These are phyloP conservation scores for Acronicta psi DNA, from an alignment of 2,888 invertebrate genomes.

Conservation along the genomic window DNA sequence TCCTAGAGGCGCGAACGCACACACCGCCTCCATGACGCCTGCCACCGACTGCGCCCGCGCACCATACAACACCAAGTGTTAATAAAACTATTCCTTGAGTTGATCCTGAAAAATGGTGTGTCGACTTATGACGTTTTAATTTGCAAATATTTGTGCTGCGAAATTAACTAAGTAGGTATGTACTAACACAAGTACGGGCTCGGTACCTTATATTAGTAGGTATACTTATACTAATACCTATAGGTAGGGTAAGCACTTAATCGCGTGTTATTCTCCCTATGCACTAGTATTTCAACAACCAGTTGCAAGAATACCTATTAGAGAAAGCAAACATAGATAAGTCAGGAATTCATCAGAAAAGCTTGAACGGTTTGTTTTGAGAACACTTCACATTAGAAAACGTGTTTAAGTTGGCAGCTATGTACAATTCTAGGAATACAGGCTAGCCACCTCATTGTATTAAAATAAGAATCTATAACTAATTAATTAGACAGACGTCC, in stretches of 20 bases:
- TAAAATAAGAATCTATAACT: slow-evolving; percentile 11
- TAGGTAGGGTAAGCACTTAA: no score
- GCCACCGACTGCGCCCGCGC: slow-evolving; percentile 39
- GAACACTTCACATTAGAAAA: slow-evolving; percentile 42
- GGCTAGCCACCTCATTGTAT: slow-evolving; percentile 1
- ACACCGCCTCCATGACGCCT: slow-evolving; percentile 51
- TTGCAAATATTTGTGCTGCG: no score
- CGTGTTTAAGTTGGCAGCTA: slow-evolving; percentile 36
- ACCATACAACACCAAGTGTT: slow-evolving; percentile 10
- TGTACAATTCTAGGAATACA: slow-evolving; percentile 26
- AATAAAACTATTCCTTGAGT: not conserved
- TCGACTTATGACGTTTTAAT: not conserved
- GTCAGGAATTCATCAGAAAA: slow-evolving; percentile 40
- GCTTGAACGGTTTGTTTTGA: slow-evolving; percentile 38
- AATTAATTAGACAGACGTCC: slow-evolving; percentile 20
- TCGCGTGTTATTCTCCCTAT: slow-evolving; percentile 17
- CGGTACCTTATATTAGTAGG: no score
- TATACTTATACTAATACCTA: no score
- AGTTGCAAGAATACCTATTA: slow-evolving; percentile 40
- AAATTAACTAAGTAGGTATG: no score
- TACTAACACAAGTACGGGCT: no score
- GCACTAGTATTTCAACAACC: slow-evolving; percentile 23
- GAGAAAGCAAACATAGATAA: slow-evolving; percentile 43
- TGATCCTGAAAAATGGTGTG: not conserved
- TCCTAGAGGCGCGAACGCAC: slow-evolving; percentile 62